Evolutionary conservation across 2,113 vertebrate genomes (phyloP), one percentile per base, ranked within the genome.

Genomic region (Grammomys surdaster): DNA sequence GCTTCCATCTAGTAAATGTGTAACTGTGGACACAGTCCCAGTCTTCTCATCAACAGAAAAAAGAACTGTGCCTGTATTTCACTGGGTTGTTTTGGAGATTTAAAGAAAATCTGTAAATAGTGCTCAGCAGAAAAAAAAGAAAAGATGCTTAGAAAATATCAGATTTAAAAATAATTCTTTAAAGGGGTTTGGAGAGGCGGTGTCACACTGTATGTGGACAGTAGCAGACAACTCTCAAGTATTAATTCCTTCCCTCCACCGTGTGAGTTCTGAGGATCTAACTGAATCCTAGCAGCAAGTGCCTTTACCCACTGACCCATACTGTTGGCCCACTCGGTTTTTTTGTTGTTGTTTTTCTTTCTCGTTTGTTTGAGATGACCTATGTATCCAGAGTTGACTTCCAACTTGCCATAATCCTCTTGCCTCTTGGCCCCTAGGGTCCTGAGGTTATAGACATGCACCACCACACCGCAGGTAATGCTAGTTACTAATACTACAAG

Each of bases 51-150:
- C 33, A 77, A 48, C 40, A 65, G 81, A 92, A 96, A 67, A n/a
- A 22, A 19, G 51, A 76, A n/a, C 0, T 87, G 31, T 28, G n/a
- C 13, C 67, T 51, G 28, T 13, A 60, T 63, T 36, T 90, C 75
- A 88, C 0, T 67, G 36, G 10, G 24, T 24, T 88, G 8, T 43
- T 77, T 4, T 28, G 90, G 92, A 54, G 26, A 75, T 82, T 94
- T 91, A 87, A 6, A 93, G 33, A 89, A 20, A 78, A 89, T 51
- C 58, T 89, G 2, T 16, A 54, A 85, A 89, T 0, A 70, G 48
- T n/a, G 6, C n/a, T 67, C 72, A 17, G 33, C 93, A 93, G 12
- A 96, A 72, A 97, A 92, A 58, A 58, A 56, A 91, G 72, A 96
- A 90, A 70, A 48, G 77, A 93, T 60, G 67, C n/a, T 93, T 56